Percentiles rank a stretch among this genome's conserved stretches.
Evolutionary conservation across 2,113 vertebrate species (phyloP).

Genomic region (Gambusia holbrooki): DNA sequence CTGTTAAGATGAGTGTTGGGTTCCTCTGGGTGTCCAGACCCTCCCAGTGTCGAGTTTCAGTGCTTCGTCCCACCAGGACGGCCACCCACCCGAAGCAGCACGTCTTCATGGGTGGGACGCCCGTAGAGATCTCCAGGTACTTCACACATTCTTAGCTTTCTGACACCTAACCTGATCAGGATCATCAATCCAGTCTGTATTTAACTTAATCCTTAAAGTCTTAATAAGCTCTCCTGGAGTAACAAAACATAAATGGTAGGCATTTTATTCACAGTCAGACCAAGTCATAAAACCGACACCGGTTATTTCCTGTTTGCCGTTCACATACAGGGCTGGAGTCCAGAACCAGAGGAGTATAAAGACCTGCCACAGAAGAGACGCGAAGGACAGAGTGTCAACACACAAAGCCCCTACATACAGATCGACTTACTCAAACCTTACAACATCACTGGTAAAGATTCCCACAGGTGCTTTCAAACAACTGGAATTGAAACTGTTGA

Average conservation of each 20-base stretch:
- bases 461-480: not conserved
- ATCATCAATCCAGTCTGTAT: not conserved
- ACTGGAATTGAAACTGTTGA: not conserved
- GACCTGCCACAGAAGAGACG: constrained; percentile 63
- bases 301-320: not conserved
- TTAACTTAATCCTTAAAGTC: not conserved
- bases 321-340: constrained; percentile 80
- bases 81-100: constrained; percentile 72
- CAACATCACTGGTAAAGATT: constrained; percentile 86
- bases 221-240: not conserved
- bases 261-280: not conserved
- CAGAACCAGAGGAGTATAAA: constrained; percentile 69
- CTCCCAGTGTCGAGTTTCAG: constrained; percentile 77
- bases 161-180: not conserved
- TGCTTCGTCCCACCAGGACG: constrained; percentile 71
- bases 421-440: constrained; percentile 79
- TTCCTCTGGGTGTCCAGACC: constrained; percentile 78
- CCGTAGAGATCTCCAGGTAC: constrained; percentile 66
- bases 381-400: constrained; percentile 57
- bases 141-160: too few species aligned
- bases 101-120: constrained; percentile 59
- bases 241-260: not conserved
- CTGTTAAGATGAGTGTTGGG: constrained; percentile 83
- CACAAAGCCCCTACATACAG: constrained; percentile 80
- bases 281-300: not conserved